Base-by-base conservation (phyloP, 2,113 vertebrate species). In the Actenoides hombroni region DNA sequence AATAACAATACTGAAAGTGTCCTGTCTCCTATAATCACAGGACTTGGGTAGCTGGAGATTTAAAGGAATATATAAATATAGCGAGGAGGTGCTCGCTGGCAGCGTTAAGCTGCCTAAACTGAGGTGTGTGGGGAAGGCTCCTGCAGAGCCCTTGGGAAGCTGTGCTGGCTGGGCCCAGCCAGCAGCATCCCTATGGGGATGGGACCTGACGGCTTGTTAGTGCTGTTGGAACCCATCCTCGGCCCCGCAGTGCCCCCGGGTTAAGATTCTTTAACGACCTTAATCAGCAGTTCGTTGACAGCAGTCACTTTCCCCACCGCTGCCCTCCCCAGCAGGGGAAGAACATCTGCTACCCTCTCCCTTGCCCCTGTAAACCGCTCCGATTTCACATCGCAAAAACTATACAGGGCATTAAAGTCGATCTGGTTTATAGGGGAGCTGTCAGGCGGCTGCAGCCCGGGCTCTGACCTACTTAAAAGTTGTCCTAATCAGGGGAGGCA, bases 401-500 rank as follows among this genome's bases (percentile, higher is more conserved):
- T 61, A 94, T 54, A 83, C 94, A 85, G 96, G 95, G 92, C 90
- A 89, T 89, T 91, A 92, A 92, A 96, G 73, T 60, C 17, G 74
- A 88, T 67, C 78, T 82, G 86, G 74, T 97, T 96, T 96, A 96
- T 69, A 73, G 96, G 90, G 88, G 96, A 97, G 25, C 95, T 86
- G 90, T 91, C 96, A 92, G 53, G 92, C 86, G 57, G 83, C 92
- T 86, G 67, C 91, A 65, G 46, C 37, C 86, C 92, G 53, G 88
- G 69, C 95, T 94, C 95, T 95, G 95, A 96, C 95, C 96, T 96
- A 93, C 83, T 96, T 93, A 96, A 31, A 94, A 92, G 77, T 92
- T 97, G 93, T 94, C 90, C 95, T 96, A 91, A 97, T 94, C 88
- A 68, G 92, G 69, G 35, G 73, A 96, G 94, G 95, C 90, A 44